phyloP scores from a whole-genome alignment of 2,113 vertebrate species.

The Puntigrus tetrazona region DNA sequence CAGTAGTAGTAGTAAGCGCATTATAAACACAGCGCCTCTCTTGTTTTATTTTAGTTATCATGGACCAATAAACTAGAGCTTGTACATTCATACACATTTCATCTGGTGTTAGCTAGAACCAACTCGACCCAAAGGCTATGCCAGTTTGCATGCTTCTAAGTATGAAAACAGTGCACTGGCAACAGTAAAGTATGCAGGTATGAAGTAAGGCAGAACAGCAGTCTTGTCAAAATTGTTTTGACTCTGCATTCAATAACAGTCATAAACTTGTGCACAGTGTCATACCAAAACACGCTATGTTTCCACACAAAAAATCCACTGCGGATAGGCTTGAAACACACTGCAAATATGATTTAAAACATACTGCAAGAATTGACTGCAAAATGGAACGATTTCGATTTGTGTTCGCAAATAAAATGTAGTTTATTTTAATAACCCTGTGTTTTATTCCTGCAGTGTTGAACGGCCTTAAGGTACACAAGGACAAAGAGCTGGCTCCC shows the following conservation, averaged over 20 bases:
- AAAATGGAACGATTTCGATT: neutral
- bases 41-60: neutral
- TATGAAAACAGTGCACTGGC: neutral
- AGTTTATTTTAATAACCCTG: neutral
- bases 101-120: neutral
- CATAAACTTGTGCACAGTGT: neutral
- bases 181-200: neutral
- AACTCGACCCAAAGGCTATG: neutral
- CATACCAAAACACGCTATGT: neutral
- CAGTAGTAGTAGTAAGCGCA: neutral
- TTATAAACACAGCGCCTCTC: neutral
- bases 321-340: neutral
- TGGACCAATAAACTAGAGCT: neutral
- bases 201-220: neutral
- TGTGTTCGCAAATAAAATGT: neutral
- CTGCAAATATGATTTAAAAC: neutral
- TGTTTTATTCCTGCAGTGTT: conserved; percentile 75
- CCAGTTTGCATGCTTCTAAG: neutral
- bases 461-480: conserved; percentile 86
- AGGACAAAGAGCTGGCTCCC: conserved; percentile 67
- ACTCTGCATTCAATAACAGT: neutral
- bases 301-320: neutral
- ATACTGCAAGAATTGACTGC: neutral
- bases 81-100: neutral
- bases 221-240: neutral